Base-by-base conservation (phyloP, 2,113 vertebrate species). In the Hydrochoerus hydrochaeris region DNA sequence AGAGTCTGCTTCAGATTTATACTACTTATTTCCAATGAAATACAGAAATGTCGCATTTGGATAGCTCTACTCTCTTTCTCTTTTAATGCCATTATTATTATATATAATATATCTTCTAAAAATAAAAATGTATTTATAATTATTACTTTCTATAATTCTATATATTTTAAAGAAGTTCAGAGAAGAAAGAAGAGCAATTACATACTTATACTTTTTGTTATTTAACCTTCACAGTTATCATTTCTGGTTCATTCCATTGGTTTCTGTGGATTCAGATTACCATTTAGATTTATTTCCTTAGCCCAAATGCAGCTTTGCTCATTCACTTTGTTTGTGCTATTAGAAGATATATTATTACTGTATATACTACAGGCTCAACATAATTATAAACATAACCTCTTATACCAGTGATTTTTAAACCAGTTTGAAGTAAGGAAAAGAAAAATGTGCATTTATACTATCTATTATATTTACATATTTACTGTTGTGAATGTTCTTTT, bases 101-200 rank as follows among this genome's bases (percentile, higher is more conserved):
- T 28, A 90, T 24, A 86, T 44, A 46, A 35, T 32, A 17, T 83
- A 52, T 35, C 63, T 60, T 46, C 38, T 65, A 69, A 16, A n/a
- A 85, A n/a, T 83, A 85, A 84, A 19, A 69, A 82, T 77, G 16
- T 24, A 62, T 17, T 91, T 92, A 30, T 94, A 94, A 95, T 81
- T 82, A 57, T 88, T 93, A 52, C 52, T 44, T 88, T 54, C 63
- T 75, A 38, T 88, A 88, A 54, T 49, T 81, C 49, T 87, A 38
- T 46, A 20, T 80, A 65, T 83, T 63, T 88, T 88, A 90, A 93
- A 88, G 75, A 93, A 73, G 32, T 3, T 44, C 10, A 85, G 71
- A 83, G 49, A 77, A 58, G 44, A 80, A 90, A 91, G 20, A 52
- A 73, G 41, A 60, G 3, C 57, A 85, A 94, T 60, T 85, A n/a